Base-by-base conservation (phyloP, 2,888 invertebrate genomes). In the Cheilosia scutellata region DNA sequence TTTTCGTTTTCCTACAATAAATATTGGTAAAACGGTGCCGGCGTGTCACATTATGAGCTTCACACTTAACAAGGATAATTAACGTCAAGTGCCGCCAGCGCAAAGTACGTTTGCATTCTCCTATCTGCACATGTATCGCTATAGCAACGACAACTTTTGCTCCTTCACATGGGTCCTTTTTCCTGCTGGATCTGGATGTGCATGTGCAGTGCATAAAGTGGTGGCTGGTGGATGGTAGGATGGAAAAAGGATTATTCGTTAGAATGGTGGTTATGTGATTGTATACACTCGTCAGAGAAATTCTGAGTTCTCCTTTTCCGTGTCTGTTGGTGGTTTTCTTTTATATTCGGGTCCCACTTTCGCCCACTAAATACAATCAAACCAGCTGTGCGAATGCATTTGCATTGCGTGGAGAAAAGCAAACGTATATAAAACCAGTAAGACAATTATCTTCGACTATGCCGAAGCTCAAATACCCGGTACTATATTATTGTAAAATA, bases 31-130 rank as follows among this genome's bases (percentile, higher is more conserved):
- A 84, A 84, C 76, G 80, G 57, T 76, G 76, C 80, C 70, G 74
- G 83, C 74, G 80, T 84, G 84, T 84, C 84, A 80, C 80, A 84
- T 84, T 80, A 80, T 80, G 84, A 84, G 84, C 84, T 84, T 80
- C 63, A 84, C 84, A 80, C 84, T 80, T 84, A 80, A 76, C 75
- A 76, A 71, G 75, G 75, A 84, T 84, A 84, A 84, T 84, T 84
- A 84, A 80, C 80, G 80, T 80, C 84, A 76, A 84, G 75, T 80
- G 75, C 84, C 76, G 71, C 82, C 76, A 68, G 86, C 71, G 84
- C 70, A 72, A 76, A 86, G 71, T 77, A 77, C 37, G 37, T 37
- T 37, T 76, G 65, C 76, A 86, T 77, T 49, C 66, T 62, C 53
- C 20, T 68, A 49, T 53, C 55, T 76, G 49, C 58, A 51, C 37